Evolutionary conservation across 2,888 invertebrate genomes (phyloP).

Genomic region (Andrena bucephala): DNA sequence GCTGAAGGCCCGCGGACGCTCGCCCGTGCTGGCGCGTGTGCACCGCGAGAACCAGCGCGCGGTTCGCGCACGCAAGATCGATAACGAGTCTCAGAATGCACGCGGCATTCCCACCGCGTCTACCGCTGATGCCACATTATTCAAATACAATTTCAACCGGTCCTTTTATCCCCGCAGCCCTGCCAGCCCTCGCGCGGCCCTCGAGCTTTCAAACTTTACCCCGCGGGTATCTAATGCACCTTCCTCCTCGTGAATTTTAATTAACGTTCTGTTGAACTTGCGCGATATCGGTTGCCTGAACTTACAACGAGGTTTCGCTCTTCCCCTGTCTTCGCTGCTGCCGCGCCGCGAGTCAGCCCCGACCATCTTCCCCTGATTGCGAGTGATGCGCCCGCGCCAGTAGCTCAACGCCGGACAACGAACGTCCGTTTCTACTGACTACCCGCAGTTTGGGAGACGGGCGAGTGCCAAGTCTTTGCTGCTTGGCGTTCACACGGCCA

Average conservation of each 20-base stretch:
- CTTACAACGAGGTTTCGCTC: slow-evolving; percentile 42
- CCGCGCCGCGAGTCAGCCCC: background rate
- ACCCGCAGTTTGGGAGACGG: background rate
- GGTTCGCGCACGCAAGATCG: slow-evolving; percentile 32
- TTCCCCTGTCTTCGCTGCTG: slow-evolving; percentile 10
- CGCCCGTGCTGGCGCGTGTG: background rate
- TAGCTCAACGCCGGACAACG: background rate
- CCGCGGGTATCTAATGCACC: slow-evolving; percentile 41
- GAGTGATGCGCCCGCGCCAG: background rate
- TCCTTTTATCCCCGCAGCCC: slow-evolving; percentile 31
- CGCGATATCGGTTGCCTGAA: slow-evolving; percentile 47
- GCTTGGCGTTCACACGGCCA: no score
- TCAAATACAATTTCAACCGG: slow-evolving; percentile 54
- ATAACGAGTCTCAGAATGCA: slow-evolving; percentile 54
- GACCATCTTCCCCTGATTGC: background rate
- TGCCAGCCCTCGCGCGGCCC: background rate
- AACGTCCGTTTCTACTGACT: slow-evolving; percentile 5
- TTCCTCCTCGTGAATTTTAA: slow-evolving; percentile 51
- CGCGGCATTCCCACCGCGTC: slow-evolving; percentile 16
- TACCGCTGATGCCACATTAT: slow-evolving; percentile 49
- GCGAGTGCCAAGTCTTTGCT: background rate
- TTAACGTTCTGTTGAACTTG: slow-evolving; percentile 46
- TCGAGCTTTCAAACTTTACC: slow-evolving; percentile 37
- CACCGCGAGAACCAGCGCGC: slow-evolving; percentile 2
- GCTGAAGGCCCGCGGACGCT: slow-evolving; percentile 24